Evolutionary conservation across 2,113 vertebrate genomes (phyloP).

Genomic region (Coptodon rendalli): DNA sequence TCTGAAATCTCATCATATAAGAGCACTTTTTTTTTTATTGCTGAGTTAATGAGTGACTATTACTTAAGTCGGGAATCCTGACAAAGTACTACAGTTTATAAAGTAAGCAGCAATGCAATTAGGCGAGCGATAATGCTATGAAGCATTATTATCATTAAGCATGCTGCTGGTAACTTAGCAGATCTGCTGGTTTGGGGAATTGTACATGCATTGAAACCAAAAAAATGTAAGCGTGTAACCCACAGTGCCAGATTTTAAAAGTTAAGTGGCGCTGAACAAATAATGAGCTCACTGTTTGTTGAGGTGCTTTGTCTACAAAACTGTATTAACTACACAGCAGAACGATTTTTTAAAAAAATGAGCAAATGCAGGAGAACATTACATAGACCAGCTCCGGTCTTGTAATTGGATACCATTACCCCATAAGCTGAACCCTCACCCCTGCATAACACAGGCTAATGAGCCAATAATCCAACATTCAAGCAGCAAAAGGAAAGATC

Average conservation of each 20-base stretch:
- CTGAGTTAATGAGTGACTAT: background rate
- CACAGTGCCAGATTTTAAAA: background rate
- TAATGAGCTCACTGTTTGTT: background rate
- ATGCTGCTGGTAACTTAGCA: background rate
- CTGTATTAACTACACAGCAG: background rate
- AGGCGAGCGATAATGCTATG: background rate
- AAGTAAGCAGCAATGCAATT: background rate
- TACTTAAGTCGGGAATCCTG: background rate
- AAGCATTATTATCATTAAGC: background rate
- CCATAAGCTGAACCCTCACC: background rate
- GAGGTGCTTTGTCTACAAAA: background rate
- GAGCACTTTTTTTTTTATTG: background rate
- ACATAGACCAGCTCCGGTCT: background rate
- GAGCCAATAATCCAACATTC: background rate
- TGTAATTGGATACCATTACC: background rate
- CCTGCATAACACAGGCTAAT: background rate
- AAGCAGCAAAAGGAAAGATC: slow-evolving; percentile 1
- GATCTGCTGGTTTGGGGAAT: background rate
- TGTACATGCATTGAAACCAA: background rate
- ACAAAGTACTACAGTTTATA: background rate
- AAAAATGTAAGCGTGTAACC: accelerated
- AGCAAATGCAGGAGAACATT: background rate
- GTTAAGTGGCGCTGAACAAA: background rate
- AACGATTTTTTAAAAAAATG: background rate
- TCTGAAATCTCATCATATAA: background rate